Evolutionary conservation across 2,797 vertebrate genomes (phyloP).

Genomic region (Selene dorsalis): DNA sequence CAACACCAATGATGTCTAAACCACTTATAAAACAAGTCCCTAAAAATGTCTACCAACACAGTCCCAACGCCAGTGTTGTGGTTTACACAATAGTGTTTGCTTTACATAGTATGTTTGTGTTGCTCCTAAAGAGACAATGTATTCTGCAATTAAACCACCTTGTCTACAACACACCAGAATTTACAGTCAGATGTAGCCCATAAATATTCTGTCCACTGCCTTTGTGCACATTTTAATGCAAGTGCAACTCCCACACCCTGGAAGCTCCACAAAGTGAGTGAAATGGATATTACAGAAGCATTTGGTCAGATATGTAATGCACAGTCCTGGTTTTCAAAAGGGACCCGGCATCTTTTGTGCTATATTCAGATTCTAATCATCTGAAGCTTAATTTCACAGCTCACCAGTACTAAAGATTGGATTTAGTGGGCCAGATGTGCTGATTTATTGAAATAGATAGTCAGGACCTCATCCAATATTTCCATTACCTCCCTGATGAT

Average conservation of each 20-base stretch:
- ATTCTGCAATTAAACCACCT: constrained; percentile 2
- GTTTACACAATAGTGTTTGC: neutral
- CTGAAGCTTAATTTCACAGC: constrained; percentile 78
- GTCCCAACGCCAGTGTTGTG: neutral
- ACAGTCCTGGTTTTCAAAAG: constrained; percentile 12
- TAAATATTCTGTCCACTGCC: constrained; percentile 34
- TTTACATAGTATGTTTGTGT: neutral
- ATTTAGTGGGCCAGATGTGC: constrained; percentile 67
- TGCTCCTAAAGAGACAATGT: neutral
- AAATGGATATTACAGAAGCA: constrained; percentile 26
- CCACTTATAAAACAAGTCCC: neutral
- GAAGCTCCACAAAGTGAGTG: constrained; percentile 17
- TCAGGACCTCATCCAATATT: constrained; percentile 20
- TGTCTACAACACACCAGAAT: constrained; percentile 15
- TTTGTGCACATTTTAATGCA: constrained; percentile 32
- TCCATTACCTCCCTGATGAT: constrained; percentile 18
- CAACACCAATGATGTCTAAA: neutral
- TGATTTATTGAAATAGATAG: constrained; percentile 66
- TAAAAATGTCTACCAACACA: neutral
- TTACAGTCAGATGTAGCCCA: constrained; percentile 32
- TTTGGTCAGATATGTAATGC: neutral
- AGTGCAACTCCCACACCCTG: constrained; percentile 21
- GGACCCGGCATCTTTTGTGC: constrained; percentile 40
- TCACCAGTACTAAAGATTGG: constrained; percentile 74
- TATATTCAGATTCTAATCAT: constrained; percentile 64